Conservation (phyloP, 2,888 invertebrate species). For the Tipula lateralis region DNA sequence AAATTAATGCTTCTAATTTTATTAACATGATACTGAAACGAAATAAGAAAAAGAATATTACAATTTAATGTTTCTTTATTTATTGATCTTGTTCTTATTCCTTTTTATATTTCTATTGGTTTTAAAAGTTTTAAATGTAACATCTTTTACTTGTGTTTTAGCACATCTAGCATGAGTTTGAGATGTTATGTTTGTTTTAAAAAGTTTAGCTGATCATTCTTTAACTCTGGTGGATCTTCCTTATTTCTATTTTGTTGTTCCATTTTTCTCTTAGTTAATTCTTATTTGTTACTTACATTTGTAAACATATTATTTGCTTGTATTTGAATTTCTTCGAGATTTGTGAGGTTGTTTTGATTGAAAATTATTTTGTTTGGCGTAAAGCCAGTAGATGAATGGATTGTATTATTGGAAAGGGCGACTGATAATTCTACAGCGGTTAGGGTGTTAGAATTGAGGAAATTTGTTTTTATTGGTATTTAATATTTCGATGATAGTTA, state of each 20-base stretch:
- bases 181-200: neutral
- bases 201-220: neutral
- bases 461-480: neutral
- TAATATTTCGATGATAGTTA: neutral
- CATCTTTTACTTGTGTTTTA: neutral
- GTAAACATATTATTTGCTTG: neutral
- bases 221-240: neutral
- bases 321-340: neutral
- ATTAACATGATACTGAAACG: no score
- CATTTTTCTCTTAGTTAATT: neutral
- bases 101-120: neutral
- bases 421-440: neutral
- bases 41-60: no score
- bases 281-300: neutral
- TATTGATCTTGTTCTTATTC: neutral
- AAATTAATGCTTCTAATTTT: no score
- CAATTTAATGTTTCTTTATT: neutral
- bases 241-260: neutral
- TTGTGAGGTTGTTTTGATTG: neutral
- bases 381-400: neutral
- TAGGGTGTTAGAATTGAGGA: neutral
- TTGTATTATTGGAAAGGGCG: neutral
- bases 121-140: neutral
- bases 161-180: neutral
- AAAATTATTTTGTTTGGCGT: neutral